Evolutionary conservation across 2,113 vertebrate species (phyloP).

Genomic region (Zonotrichia leucophrys): DNA sequence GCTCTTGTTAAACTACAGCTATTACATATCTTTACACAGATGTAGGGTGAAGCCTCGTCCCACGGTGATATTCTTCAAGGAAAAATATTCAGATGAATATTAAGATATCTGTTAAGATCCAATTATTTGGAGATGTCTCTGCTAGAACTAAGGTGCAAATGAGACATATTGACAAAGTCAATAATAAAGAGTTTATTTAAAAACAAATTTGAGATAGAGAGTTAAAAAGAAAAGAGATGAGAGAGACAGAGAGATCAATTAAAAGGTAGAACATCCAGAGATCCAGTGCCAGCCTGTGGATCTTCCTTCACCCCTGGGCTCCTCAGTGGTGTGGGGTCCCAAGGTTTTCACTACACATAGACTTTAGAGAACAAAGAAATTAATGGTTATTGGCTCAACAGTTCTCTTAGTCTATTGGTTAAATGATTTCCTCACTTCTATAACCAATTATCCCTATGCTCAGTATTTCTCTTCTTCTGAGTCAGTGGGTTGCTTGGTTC

Average conservation of each 20-base stretch:
- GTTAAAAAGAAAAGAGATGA: background rate
- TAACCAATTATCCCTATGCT: background rate
- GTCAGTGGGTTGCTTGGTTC: background rate
- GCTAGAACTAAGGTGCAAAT: background rate
- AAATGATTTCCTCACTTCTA: background rate
- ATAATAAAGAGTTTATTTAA: background rate
- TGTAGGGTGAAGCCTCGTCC: background rate
- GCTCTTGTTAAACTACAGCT: background rate
- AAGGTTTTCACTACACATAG: background rate
- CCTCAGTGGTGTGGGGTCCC: accelerated
- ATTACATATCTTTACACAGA: background rate
- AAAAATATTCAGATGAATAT: background rate
- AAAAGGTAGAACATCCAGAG: background rate
- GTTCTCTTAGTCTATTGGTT: background rate
- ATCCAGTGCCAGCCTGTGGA: background rate
- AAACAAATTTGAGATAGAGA: background rate
- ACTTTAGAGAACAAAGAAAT: background rate
- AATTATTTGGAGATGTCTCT: background rate
- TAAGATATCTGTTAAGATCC: background rate
- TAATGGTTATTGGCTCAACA: background rate
- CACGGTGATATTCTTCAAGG: background rate
- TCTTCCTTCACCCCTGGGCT: background rate
- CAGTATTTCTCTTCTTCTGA: background rate
- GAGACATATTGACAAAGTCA: background rate
- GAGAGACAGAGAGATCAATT: background rate